phyloP scores from a whole-genome alignment of 2,113 vertebrate genomes.

The Bothrops jararaca region DNA sequence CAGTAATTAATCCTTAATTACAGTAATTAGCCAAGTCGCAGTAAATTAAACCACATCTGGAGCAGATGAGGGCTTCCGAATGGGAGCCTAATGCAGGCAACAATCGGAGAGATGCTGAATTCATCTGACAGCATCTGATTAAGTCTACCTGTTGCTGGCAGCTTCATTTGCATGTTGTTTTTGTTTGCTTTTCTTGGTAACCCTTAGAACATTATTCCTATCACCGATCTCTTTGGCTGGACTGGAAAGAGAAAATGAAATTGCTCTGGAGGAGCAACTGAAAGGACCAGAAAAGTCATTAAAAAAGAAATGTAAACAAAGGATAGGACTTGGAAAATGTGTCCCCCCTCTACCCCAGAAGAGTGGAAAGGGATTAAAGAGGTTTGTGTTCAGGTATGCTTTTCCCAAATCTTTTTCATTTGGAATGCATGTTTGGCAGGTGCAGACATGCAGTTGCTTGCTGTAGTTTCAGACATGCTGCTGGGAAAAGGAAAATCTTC shows the following conservation, averaged over 20 bases:
- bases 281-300: constrained; percentile 43
- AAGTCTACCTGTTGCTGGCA: constrained; percentile 80
- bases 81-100: constrained; percentile 79
- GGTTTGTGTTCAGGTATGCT: not conserved
- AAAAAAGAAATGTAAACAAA: constrained; percentile 47
- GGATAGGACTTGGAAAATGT: not conserved
- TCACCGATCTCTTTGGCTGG: constrained; percentile 31
- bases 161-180: constrained; percentile 74
- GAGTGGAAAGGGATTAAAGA: not conserved
- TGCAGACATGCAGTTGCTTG: not conserved
- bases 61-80: constrained; percentile 88
- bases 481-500: not conserved
- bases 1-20: constrained; percentile 99
- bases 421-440: not conserved
- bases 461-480: not conserved
- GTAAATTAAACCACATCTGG: constrained; percentile 99
- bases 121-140: constrained; percentile 82
- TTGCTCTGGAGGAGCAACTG: constrained; percentile 37
- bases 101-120: constrained; percentile 76
- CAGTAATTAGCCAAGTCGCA: constrained; percentile 99
- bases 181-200: constrained; percentile 69
- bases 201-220: constrained; percentile 56
- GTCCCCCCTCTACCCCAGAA: not conserved
- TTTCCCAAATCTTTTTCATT: not conserved
- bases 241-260: constrained; percentile 31